A percentile compares a stretch with the other conserved stretches of the same genome.
These are phyloP conservation scores for Epistrophe grossulariae DNA, from an alignment of 2,888 invertebrate genomes.

Conservation along the genomic window DNA sequence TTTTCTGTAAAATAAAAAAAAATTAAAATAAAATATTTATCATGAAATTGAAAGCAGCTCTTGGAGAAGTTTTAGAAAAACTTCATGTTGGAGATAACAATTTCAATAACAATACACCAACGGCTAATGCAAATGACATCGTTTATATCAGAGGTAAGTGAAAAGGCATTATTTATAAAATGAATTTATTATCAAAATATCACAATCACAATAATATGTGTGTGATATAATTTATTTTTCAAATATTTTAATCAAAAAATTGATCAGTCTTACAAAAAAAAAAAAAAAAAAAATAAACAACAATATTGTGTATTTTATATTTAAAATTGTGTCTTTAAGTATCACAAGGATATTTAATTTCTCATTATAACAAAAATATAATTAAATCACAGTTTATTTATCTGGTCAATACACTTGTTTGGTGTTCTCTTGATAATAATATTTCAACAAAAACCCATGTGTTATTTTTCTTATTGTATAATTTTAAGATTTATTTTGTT, in stretches of 20 bases:
- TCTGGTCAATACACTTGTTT: constrained; percentile 12
- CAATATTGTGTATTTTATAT: background rate
- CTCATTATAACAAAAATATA: background rate
- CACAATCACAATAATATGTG: background rate
- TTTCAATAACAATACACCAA: constrained; percentile 42
- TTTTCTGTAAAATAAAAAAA: constrained; percentile 10
- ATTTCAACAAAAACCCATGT: background rate
- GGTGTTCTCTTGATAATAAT: background rate
- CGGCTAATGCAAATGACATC: constrained; percentile 29
- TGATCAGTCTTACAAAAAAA: background rate
- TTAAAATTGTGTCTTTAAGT: background rate
- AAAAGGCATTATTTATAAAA: background rate
- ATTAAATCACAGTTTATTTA: constrained; percentile 5
- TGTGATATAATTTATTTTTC: background rate
- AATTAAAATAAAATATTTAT: background rate
- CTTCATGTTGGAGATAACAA: constrained; percentile 60
- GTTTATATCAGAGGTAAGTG: constrained; percentile 66
- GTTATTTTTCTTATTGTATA: background rate
- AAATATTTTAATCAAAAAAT: background rate
- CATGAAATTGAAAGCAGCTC: constrained; percentile 74
- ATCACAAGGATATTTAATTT: background rate
- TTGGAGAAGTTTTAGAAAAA: constrained; percentile 75
- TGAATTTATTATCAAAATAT: background rate
- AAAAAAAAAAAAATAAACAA: background rate
- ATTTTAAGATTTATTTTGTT: constrained; percentile 13